Evolutionary conservation across 2,888 invertebrate species (phyloP), one percentile per base, ranked within the genome.

Genomic region (Lepidocyrtoides sp.): DNA sequence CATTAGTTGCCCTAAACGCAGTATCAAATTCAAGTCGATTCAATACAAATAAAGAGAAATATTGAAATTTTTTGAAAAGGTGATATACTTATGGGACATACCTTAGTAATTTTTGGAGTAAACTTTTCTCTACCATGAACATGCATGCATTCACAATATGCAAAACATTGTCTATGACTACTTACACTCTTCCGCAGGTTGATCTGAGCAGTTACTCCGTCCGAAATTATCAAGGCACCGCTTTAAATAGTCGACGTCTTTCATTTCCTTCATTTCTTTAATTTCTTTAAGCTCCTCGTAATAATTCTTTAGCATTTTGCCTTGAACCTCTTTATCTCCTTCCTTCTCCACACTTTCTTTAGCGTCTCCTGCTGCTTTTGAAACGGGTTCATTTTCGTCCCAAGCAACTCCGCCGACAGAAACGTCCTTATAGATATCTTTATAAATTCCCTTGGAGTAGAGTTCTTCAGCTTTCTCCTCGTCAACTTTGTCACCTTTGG

Each of bases 301-400:
- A 4, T 2, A 7, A 36, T 75, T 85, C 57, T 92, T 92, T 8
- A 57, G 44, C 2, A 91, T 20, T 36, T 86, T 91, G 41, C 75
- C 83, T 51, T 77, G 77, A 23, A 79, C 36, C 14, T 51, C 69
- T 8, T 29, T 57, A 3, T 60, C 91, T 75, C 44, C 69, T 29
- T 75, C 81, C 12, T 69, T 77, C 14, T 57, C 54, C 0, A 7
- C 41, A 63, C 69, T 57, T 14, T 36, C 51, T 23, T 60, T 63
- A 7, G 36, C 77, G 66, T 60, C 66, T 44, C 44, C 20, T 41
- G 66, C 29, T 69, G 66, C 29, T 69, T 86, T 85, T n/a, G 44
- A 54, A 20, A 60, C 32, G 7, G 23, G 32, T 48, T 91, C 82
- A 63, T 69, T 82, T 41, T 88, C 84, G 32, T 82, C 75, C 89